Evolutionary conservation across 2,888 invertebrate species (phyloP), one percentile per base, ranked within the genome.

Genomic region (Andrena flavipes): DNA sequence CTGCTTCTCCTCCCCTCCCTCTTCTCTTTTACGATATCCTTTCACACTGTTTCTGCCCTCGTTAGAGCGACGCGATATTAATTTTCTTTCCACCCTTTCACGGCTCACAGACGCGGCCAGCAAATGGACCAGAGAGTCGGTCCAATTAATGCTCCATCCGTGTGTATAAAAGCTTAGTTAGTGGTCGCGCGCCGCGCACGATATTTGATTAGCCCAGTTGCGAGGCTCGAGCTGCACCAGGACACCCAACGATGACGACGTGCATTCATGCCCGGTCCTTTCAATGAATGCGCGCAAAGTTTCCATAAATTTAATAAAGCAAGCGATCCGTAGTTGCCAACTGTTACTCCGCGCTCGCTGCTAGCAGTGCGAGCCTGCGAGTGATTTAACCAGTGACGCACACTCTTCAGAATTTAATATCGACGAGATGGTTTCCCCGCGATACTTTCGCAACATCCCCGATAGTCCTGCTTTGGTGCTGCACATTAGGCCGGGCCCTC

Each of bases 161-260:
- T 68, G 78, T 76, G 77, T 82, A 87, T 86, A 88, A 87, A 88
- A 88, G 88, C 80, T 86, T 87, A 86, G 88, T 88, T 88, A 88
- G 86, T 67, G 74, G 69, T 60, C 82, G 84, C 85, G 76, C 76
- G 70, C 65, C 74, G 23, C 20, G 74, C 63, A 65, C 81, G 71
- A 79, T 82, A 88, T 88, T 88, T 85, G 85, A 88, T 88, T 88
- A 88, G 88, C 80, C 82, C 76, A 85, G 85, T 87, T 86, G 79
- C 83, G 70, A 82, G 82, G 82, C 76, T 74, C 71, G 85, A 75
- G 77, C 63, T 80, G 71, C 76, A 68, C 79, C 85, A 64, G 77
- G 75, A 75, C 70, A 80, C 74, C 72, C 80, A 79, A 80, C 78
- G 87, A 85, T 70, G 76, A 78, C 78, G 78, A 83, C 30, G 82